Evolutionary conservation across 1,140 invertebrate genomes (phyloP).

Genomic region (Drosophila oshimai): DNA sequence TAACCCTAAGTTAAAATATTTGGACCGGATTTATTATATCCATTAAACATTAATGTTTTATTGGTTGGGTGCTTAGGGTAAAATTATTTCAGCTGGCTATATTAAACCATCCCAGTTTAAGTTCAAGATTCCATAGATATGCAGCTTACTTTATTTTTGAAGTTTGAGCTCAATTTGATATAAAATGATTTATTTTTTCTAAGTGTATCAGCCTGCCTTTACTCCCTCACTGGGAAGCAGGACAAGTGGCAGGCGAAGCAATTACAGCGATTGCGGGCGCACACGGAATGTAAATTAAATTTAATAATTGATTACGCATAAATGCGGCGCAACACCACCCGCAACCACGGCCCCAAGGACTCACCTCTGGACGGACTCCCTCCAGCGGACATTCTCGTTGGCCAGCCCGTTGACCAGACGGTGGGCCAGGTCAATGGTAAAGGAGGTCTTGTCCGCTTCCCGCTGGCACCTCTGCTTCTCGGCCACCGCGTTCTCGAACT

Average conservation of each 20-base stretch:
- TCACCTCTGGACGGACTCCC: conserved; percentile 81
- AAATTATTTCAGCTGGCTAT: too few species aligned
- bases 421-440: conserved; percentile 95
- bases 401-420: conserved; percentile 96
- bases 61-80: too few species aligned
- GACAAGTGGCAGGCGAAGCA: conserved; percentile 45
- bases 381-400: conserved; percentile 93
- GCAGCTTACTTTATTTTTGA: too few species aligned
- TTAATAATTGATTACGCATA: conserved; percentile 79
- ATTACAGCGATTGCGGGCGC: conserved; percentile 69
- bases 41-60: too few species aligned
- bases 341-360: not conserved
- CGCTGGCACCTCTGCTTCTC: conserved; percentile 95
- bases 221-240: not conserved
- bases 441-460: conserved; percentile 92
- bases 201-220: not conserved
- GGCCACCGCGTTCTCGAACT: conserved; percentile 92
- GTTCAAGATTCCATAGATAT: too few species aligned
- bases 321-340: conserved; percentile 27
- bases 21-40: too few species aligned
- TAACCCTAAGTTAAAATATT: too few species aligned
- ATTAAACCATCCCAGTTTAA: too few species aligned
- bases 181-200: not conserved
- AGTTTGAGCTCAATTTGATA: too few species aligned
- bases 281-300: conserved; percentile 79